A percentile compares a stretch with the other conserved stretches of the same genome.
phyloP scores from a whole-genome alignment of 2,888 invertebrate species.

The Crematogaster levior region DNA sequence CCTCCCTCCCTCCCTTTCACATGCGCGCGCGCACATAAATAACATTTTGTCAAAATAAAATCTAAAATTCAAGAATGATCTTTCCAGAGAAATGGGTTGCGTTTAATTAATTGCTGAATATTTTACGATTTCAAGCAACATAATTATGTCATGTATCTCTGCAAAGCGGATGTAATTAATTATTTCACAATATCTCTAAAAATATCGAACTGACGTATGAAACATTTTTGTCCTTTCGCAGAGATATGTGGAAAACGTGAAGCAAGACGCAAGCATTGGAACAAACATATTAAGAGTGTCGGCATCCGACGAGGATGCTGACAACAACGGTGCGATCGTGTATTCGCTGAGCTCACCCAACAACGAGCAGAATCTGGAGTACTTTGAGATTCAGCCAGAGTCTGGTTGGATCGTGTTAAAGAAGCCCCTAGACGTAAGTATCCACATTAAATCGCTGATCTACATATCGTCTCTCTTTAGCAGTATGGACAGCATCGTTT shows the following conservation, averaged over 20 bases:
- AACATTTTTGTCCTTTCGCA: slow-evolving; percentile 85
- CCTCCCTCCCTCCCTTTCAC: no score
- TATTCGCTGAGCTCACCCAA: slow-evolving; percentile 96
- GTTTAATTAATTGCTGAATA: background rate
- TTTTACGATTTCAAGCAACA: background rate
- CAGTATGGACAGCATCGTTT: slow-evolving; percentile 64
- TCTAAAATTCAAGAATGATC: background rate
- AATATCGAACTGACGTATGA: background rate
- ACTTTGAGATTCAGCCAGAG: slow-evolving; percentile 98
- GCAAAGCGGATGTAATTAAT: background rate
- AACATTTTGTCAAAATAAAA: background rate
- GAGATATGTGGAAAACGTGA: slow-evolving; percentile 99
- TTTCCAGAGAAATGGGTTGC: background rate
- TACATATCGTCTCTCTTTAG: slow-evolving; percentile 69
- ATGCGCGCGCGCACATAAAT: background rate
- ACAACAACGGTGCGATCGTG: slow-evolving; percentile 97
- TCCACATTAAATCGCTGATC: slow-evolving; percentile 73
- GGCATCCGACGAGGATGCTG: slow-evolving; percentile 98
- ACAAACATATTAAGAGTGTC: slow-evolving; percentile 97
- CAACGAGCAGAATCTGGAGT: slow-evolving; percentile 93
- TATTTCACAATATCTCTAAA: background rate
- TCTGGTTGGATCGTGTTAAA: slow-evolving; percentile 98
- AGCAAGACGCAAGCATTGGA: slow-evolving; percentile 98
- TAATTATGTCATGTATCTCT: background rate
- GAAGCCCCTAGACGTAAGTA: slow-evolving; percentile 98